A percentile compares a stretch with the other conserved stretches of the same genome.
These are phyloP conservation scores for Conus betulinus DNA, from an alignment of 1,140 invertebrate species.

Conservation along the genomic window DNA sequence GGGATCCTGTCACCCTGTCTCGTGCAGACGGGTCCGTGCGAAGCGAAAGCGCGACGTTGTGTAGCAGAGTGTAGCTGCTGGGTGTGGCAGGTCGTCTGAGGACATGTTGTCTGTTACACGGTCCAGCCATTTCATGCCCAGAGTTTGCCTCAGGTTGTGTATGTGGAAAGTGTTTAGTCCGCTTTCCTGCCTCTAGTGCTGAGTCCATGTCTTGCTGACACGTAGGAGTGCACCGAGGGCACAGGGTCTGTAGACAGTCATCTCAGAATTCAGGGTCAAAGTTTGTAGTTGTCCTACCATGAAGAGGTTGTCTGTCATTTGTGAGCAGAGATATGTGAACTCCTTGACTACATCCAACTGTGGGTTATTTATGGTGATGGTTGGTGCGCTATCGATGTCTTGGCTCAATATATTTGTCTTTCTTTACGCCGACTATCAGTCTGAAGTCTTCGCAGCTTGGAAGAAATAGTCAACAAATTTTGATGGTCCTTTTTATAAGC, in stretches of 20 bases:
- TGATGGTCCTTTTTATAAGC: slow-evolving; percentile 16
- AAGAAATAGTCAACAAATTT: slow-evolving; percentile 44
- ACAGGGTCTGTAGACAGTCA: background rate
- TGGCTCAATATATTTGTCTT: slow-evolving; percentile 44
- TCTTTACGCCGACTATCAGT: slow-evolving; percentile 52
- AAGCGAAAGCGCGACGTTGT: too few relatives aligned
- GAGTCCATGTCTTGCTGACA: background rate
- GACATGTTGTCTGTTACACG: too few relatives aligned
- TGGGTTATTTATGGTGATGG: slow-evolving; percentile 40
- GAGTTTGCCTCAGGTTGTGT: background rate
- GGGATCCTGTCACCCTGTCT: too few relatives aligned
- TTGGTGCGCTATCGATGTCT: slow-evolving; percentile 30
- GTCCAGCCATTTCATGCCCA: background rate
- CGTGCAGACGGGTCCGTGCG: too few relatives aligned
- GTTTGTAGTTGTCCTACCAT: too few relatives aligned
- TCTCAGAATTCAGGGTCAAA: too few relatives aligned
- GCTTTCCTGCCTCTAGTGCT: background rate
- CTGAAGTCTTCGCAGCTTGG: slow-evolving; percentile 44
- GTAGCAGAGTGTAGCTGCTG: too few relatives aligned
- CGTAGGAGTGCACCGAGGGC: background rate
- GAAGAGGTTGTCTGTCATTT: too few relatives aligned
- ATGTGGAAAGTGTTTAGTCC: background rate
- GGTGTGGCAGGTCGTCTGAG: too few relatives aligned
- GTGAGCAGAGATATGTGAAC: slow-evolving; percentile 36
- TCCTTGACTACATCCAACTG: slow-evolving; percentile 46